Conservation (phyloP, 2,888 invertebrate species). For the Chromoteleia sp. region DNA sequence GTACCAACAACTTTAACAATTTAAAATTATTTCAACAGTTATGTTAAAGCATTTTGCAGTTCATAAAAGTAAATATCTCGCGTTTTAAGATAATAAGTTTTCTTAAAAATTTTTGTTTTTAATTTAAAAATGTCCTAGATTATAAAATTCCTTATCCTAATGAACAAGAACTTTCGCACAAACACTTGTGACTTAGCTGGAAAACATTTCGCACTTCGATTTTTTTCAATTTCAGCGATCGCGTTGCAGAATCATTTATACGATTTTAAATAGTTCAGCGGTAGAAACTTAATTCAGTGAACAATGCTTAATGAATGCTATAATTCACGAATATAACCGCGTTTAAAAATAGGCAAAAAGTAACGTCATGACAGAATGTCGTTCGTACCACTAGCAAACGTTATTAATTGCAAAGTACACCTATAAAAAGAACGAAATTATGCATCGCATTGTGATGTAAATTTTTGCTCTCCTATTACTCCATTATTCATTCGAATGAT, state of each 20-base stretch:
- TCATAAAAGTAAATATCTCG: no score
- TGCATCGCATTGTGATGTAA: conserved; percentile 53
- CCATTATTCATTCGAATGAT: conserved; percentile 48
- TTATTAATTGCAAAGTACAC: conserved; percentile 20
- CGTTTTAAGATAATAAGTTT: no score
- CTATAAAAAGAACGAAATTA: conserved; percentile 48
- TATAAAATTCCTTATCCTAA: no score
- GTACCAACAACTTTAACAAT: no score
- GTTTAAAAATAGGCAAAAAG: conserved; percentile 37
- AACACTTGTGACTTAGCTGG: not conserved
- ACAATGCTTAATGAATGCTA: conserved; percentile 36
- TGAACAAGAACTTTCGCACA: not conserved
- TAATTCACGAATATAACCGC: conserved; percentile 33
- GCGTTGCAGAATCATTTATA: conserved; percentile 8
- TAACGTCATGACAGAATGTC: conserved; percentile 31
- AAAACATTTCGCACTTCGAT: not conserved
- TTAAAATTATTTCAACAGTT: no score
- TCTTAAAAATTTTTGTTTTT: no score
- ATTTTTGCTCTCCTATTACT: conserved; percentile 48
- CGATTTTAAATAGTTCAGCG: conserved; percentile 25
- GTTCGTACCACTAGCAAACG: conserved; percentile 10
- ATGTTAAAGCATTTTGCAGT: no score
- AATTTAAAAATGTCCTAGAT: no score
- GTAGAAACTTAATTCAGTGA: conserved; percentile 31
- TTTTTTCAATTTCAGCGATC: conserved; percentile 11